Base-by-base conservation (phyloP, 2,113 vertebrate species). In the Toxotes jaculatrix region DNA sequence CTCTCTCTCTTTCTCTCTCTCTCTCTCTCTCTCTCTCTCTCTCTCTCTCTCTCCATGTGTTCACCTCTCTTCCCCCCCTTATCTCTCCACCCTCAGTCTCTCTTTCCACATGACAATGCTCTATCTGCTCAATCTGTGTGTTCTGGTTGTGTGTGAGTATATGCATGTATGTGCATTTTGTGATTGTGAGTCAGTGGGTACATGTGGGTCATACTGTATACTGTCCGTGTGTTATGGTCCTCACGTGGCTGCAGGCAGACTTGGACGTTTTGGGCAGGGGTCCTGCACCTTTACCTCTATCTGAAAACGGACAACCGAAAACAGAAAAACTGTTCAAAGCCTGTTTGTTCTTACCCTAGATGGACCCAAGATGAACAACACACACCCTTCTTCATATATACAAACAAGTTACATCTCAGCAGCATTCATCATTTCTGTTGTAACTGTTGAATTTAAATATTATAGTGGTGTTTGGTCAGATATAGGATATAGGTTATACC, bases 121-220 rank as follows among this genome's bases (percentile, higher is more conserved):
- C 61, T 90, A 87, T 88, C 90, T 80, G 75, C 49, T 69, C 64
- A 84, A 85, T 91, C 84, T 87, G 88, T 83, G 75, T 79, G 60
- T 85, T 79, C 55, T 86, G 60, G 47, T 84, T 78, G 32, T 38
- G 21, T 74, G 69, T 76, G 49, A 64, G 49, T 19, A 23, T 61
- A 14, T 31, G 49, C 43, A 47, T 75, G 65, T 59, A n/a, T 86
- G 72, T 85, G 69, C 9, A 1, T 83, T 89, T 75, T 73, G 53
- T 89, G 84, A 87, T 77, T 88, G 79, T 65, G 62, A 77, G 71
- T 49, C 32, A 68, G 36, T n/a, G 14, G 9, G 21, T 27, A n/a
- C 53, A 31, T 2, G 31, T 16, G 47, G 17, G 45, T 57, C 43
- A 0, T 12, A 45, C 13, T 23, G 65, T 64, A 4, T 47, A 1